Conservation (phyloP, 2,113 vertebrate species). For the Mirounga angustirostris region DNA sequence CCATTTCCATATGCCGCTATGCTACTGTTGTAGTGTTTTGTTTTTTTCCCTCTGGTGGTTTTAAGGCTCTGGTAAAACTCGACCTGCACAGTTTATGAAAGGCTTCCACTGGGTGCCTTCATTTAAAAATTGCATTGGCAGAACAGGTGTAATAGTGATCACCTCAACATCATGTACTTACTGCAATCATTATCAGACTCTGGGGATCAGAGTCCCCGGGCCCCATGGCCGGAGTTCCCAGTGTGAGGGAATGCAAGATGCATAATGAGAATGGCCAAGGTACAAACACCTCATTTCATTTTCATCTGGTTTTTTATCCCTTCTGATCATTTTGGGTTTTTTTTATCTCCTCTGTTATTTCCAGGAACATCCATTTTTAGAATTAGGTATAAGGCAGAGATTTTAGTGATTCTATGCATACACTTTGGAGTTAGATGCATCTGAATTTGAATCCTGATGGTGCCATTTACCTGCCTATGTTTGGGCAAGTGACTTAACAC, state of each 20-base stretch:
- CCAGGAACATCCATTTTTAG: background rate
- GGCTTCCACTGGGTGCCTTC: background rate
- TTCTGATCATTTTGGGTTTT: background rate
- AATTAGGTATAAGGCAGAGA: background rate
- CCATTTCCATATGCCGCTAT: background rate
- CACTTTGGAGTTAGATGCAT: background rate
- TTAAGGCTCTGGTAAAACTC: background rate
- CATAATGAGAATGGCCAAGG: background rate
- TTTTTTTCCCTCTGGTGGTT: background rate
- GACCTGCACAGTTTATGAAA: background rate
- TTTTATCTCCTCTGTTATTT: background rate
- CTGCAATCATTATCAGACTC: background rate
- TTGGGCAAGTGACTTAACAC: background rate
- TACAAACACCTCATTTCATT: background rate
- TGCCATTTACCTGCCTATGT: background rate
- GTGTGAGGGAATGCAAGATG: fast-evolving
- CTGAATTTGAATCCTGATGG: background rate
- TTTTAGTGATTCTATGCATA: background rate
- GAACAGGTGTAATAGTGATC: background rate
- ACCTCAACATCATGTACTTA: fast-evolving
- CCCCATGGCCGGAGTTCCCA: fast-evolving
- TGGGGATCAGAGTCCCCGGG: background rate
- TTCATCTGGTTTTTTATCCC: background rate
- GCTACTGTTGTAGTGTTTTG: background rate
- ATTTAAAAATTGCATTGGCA: background rate